Conservation (phyloP, 2,797 vertebrate species). For the Emydoidea blandingii region DNA sequence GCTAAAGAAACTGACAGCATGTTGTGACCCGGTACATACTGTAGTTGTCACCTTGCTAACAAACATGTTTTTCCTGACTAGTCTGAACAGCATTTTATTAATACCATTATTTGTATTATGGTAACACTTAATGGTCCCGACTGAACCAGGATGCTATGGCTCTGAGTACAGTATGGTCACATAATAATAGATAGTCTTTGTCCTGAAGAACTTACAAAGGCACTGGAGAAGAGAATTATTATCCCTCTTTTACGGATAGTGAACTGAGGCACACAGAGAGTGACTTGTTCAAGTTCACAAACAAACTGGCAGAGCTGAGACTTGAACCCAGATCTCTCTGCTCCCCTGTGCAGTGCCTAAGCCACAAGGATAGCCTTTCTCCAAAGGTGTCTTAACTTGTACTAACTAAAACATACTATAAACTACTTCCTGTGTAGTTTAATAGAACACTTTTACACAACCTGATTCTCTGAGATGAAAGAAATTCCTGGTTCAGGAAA, state of each 20-base stretch:
- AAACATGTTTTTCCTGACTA: conserved; percentile 6
- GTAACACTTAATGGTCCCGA: not conserved
- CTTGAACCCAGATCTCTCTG: not conserved
- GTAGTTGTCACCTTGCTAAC: conserved; percentile 24
- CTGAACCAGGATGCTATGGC: not conserved
- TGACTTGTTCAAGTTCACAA: not conserved
- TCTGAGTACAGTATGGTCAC: not conserved
- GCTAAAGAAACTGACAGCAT: not conserved
- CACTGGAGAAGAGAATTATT: not conserved
- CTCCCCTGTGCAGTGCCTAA: not conserved
- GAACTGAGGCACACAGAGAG: not conserved
- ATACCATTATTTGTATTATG: not conserved
- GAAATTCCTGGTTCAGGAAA: not conserved
- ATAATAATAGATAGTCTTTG: not conserved
- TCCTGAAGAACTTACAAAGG: not conserved
- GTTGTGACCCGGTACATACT: not conserved
- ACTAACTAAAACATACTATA: not conserved
- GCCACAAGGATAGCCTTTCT: not conserved
- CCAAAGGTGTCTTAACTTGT: not conserved
- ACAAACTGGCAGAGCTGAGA: not conserved
- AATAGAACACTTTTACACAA: not conserved
- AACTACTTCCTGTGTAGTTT: not conserved
- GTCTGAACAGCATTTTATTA: conserved; percentile 9
- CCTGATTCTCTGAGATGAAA: not conserved
- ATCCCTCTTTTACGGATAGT: not conserved